Evolutionary conservation across 1,140 invertebrate genomes (phyloP).

Genomic region (Drosophila rhopaloa): DNA sequence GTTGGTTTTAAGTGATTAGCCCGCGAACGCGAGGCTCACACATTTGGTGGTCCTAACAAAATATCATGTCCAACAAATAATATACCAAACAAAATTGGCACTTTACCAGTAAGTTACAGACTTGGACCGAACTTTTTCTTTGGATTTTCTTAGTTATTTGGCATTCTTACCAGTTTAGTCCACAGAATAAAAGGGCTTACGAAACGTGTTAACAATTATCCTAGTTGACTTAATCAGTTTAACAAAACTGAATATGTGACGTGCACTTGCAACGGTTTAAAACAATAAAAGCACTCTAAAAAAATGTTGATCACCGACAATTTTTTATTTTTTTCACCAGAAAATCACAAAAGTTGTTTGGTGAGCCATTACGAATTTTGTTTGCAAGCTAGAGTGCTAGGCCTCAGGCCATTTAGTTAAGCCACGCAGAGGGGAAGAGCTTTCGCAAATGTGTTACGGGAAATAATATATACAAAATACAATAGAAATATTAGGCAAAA

Average conservation of each 20-base stretch:
- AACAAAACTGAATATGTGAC: neutral
- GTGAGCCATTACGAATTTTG: neutral
- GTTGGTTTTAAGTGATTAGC: neutral
- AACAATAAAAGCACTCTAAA: neutral
- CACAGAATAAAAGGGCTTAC: neutral
- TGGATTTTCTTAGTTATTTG: neutral
- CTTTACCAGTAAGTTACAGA: no score
- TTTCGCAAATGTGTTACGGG: slow-evolving; percentile 4
- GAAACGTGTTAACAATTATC: neutral
- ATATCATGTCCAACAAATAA: neutral
- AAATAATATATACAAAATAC: slow-evolving; percentile 3
- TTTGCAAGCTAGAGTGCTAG: neutral
- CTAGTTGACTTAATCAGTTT: no score
- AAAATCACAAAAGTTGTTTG: slow-evolving; percentile 6
- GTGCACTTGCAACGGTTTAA: neutral
- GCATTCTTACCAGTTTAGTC: neutral
- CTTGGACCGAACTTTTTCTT: neutral
- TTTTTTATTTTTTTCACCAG: neutral
- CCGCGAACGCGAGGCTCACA: no score
- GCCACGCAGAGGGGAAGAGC: slow-evolving; percentile 8
- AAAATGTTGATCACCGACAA: neutral
- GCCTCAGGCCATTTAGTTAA: neutral
- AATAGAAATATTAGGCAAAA: slow-evolving; percentile 11
- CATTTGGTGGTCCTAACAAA: slow-evolving; percentile 36
- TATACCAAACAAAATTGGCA: no score